Evolutionary conservation across 2,797 vertebrate species (phyloP), one percentile per base, ranked within the genome.

Genomic region (Falco novaeseelandiae): DNA sequence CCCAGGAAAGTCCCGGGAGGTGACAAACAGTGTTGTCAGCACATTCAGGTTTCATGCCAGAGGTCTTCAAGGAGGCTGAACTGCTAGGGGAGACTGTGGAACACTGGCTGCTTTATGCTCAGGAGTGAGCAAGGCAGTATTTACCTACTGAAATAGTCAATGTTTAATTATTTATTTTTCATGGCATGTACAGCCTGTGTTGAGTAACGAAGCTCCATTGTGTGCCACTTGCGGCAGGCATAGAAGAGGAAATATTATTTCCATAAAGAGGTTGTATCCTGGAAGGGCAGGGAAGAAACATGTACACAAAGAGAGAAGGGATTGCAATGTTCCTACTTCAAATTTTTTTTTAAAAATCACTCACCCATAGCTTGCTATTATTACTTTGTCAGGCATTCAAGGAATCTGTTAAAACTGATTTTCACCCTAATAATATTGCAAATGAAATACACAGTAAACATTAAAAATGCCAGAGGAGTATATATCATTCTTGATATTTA

Each of bases 131-230:
- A 77, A 84, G 57, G 66, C 55, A 34, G 30, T 61, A 36, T 92
- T 96, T 94, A 78, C 76, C 67, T 85, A 9, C 40, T 17, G 44
- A 83, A 85, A 66, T 25, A 54, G 54, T 27, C 74, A 30, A 14
- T 19, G 59, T 36, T 94, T 55, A 78, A 55, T 81, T 92, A 63
- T 89, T 93, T 79, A 12, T 85, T 95, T 95, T 85, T 71, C 48
- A 26, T 65, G 73, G 71, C 80, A 69, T 1, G 1, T 20, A 70
- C 58, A 62, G 30, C 26, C 30, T 82, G 59, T 34, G 38, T 76
- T 72, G 81, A 83, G 67, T 66, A 84, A 84, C 7, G 91, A 42
- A 63, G 34, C 40, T 84, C 59, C n/a, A 14, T 36, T 74, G 59
- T 82, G 59, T 74, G 57, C 44, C 57, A 57, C 78, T 69, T 71